Evolutionary conservation across 2,888 invertebrate genomes (phyloP).

Genomic region (Trichopria drosophilae): DNA sequence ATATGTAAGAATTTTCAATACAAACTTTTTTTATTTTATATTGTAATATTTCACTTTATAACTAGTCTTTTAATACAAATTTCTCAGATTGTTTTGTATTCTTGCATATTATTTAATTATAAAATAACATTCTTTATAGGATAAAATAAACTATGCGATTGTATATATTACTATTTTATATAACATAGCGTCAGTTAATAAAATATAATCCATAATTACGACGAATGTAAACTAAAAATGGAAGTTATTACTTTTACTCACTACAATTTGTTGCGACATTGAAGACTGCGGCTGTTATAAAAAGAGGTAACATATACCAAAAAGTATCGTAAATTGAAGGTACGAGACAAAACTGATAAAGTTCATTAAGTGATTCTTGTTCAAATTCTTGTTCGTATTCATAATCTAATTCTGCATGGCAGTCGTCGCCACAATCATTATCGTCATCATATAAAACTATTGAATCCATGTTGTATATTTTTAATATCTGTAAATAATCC

Average conservation of each 20-base stretch:
- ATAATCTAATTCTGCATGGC: constrained; percentile 45
- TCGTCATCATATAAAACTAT: constrained; percentile 44
- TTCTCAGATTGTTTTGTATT: too few relatives aligned
- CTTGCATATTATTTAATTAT: too few relatives aligned
- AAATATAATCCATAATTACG: too few relatives aligned
- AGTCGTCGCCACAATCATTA: constrained; percentile 43
- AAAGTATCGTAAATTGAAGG: constrained; percentile 49
- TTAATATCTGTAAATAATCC: background rate
- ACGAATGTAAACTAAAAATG: too few relatives aligned
- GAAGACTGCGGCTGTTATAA: constrained; percentile 45
- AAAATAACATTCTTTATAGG: too few relatives aligned
- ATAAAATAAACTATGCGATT: too few relatives aligned
- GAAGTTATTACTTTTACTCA: too few relatives aligned
- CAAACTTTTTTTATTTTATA: constrained; percentile 26
- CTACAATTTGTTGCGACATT: constrained; percentile 46
- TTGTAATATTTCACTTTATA: constrained; percentile 17
- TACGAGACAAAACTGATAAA: constrained; percentile 49
- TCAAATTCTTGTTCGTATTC: constrained; percentile 49
- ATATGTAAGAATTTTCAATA: too few relatives aligned
- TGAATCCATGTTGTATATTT: constrained; percentile 33
- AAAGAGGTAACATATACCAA: constrained; percentile 47
- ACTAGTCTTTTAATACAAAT: too few relatives aligned
- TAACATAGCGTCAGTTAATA: too few relatives aligned
- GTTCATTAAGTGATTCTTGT: constrained; percentile 46
- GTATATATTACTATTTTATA: too few relatives aligned